phyloP scores from a whole-genome alignment of 1,140 invertebrate species.

The Thaumetopoea pityocampa region DNA sequence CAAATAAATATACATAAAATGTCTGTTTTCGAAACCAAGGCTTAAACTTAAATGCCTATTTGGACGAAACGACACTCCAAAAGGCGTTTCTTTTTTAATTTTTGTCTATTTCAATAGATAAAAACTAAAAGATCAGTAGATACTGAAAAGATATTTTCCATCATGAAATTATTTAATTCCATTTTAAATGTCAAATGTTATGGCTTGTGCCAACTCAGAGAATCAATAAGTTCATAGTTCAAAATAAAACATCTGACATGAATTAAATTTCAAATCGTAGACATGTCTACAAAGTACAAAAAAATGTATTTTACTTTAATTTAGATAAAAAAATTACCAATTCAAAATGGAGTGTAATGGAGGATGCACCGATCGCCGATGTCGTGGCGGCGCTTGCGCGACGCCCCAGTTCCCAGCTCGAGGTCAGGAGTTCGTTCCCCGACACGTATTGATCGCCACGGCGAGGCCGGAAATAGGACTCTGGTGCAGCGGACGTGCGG shows the following conservation, averaged over 20 bases:
- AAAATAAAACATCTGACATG: no score
- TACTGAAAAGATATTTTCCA: conserved; percentile 16
- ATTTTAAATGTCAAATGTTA: conserved; percentile 21
- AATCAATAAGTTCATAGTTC: not conserved
- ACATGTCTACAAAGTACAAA: not conserved
- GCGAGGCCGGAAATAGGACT: conserved; percentile 56
- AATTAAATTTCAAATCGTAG: not conserved
- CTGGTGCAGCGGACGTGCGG: conserved; percentile 51
- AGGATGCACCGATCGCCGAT: conserved; percentile 44
- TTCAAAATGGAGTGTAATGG: conserved; percentile 46
- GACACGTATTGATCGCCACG: conserved; percentile 61
- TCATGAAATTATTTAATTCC: no score
- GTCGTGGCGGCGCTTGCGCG: conserved; percentile 57
- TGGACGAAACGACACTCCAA: no score
- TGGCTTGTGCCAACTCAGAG: conserved; percentile 1
- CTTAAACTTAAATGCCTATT: no score
- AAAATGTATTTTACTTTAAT: no score
- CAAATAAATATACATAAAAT: no score
- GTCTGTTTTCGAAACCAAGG: no score
- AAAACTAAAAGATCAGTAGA: conserved; percentile 2
- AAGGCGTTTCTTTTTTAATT: no score
- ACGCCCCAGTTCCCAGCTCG: conserved; percentile 56
- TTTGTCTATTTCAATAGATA: no score
- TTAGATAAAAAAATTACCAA: conserved; percentile 46
- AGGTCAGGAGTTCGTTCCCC: conserved; percentile 72